Evolutionary conservation across 2,888 invertebrate genomes (phyloP).

Genomic region (Rhingia rostrata): DNA sequence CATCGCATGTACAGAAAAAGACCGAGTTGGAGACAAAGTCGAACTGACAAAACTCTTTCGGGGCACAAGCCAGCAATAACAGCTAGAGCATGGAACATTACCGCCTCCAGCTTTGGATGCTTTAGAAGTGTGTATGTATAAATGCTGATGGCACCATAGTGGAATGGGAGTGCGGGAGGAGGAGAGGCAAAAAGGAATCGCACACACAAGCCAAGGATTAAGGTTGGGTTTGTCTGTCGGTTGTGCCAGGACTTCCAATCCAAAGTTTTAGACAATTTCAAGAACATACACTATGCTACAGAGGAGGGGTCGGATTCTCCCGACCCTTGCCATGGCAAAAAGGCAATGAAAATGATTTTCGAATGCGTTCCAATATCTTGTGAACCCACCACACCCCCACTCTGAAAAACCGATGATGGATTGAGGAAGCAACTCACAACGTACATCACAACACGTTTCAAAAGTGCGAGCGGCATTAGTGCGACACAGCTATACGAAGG

Average conservation of each 20-base stretch:
- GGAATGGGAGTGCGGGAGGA: neutral
- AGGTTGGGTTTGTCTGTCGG: slow-evolving; percentile 21
- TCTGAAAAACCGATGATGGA: slow-evolving; percentile 57
- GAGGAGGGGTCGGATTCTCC: neutral
- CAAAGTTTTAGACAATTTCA: slow-evolving; percentile 47
- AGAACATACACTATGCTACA: slow-evolving; percentile 24
- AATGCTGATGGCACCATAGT: slow-evolving; percentile 42
- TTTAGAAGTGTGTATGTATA: slow-evolving; percentile 61
- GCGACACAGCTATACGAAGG: neutral
- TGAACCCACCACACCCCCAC: neutral
- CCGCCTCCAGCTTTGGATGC: slow-evolving; percentile 65
- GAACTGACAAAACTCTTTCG: slow-evolving; percentile 73
- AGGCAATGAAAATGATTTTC: neutral
- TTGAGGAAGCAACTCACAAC: slow-evolving; percentile 43
- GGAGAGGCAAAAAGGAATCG: slow-evolving; percentile 28
- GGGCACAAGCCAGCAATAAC: slow-evolving; percentile 66
- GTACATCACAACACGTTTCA: slow-evolving; percentile 28
- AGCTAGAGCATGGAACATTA: slow-evolving; percentile 58
- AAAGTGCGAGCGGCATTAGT: slow-evolving; percentile 17
- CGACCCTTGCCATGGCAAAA: too few relatives aligned
- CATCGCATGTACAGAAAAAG: slow-evolving; percentile 51
- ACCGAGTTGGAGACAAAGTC: slow-evolving; percentile 66
- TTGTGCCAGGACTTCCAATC: slow-evolving; percentile 16
- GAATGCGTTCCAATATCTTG: neutral
- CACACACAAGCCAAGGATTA: slow-evolving; percentile 45